Evolutionary conservation across 2,888 invertebrate genomes (phyloP).

Genomic region (Cephus spinipes): DNA sequence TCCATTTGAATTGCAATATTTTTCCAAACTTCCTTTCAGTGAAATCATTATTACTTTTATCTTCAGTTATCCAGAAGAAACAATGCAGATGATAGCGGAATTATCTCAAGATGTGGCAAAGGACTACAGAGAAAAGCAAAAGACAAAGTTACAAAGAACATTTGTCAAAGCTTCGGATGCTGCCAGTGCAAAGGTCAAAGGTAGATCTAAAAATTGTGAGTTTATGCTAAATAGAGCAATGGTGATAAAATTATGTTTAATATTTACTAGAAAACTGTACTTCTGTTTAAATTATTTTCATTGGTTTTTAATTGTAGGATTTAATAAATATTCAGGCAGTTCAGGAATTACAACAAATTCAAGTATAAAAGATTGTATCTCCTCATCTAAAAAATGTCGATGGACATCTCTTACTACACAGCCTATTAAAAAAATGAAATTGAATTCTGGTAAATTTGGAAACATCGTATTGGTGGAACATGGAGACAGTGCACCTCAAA

Average conservation of each 20-base stretch:
- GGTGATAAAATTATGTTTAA: too few relatives aligned
- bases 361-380: too few relatives aligned
- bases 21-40: slow-evolving; percentile 2
- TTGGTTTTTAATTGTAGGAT: too few relatives aligned
- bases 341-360: too few relatives aligned
- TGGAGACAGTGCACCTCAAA: slow-evolving; percentile 47
- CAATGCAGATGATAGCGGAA: slow-evolving; percentile 83
- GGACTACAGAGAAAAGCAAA: slow-evolving; percentile 76
- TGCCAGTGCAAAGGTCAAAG: slow-evolving; percentile 81
- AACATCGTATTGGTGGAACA: slow-evolving; percentile 58
- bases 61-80: slow-evolving; percentile 82
- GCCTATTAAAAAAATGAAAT: slow-evolving; percentile 38
- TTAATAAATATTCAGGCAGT: too few relatives aligned
- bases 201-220: slow-evolving; percentile 68
- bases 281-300: background rate
- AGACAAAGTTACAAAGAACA: slow-evolving; percentile 76
- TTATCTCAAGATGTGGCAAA: slow-evolving; percentile 81
- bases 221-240: slow-evolving; percentile 20
- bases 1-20: too few relatives aligned
- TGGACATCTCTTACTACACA: too few relatives aligned
- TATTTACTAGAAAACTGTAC: background rate
- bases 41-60: slow-evolving; percentile 13
- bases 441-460: slow-evolving; percentile 46
- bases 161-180: slow-evolving; percentile 84
- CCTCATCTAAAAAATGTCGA: too few relatives aligned